Percentiles rank a stretch among this genome's conserved stretches.
Evolutionary conservation across 2,888 invertebrate species (phyloP).

Genomic region (Trachelus iudaicus): DNA sequence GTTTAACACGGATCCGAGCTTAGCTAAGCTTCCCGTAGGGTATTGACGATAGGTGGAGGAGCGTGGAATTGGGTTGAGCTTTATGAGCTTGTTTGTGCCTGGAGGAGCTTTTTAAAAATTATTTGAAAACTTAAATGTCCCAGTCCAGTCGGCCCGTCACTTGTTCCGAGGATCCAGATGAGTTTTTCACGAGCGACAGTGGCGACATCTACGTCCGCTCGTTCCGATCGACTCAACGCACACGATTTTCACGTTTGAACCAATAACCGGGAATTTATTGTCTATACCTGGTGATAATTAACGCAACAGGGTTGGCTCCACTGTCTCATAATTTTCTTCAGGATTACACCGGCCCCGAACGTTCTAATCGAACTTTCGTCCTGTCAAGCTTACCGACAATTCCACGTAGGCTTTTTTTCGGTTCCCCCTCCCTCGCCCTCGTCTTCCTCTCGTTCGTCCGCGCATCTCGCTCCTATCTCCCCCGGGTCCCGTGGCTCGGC

Average conservation of each 20-base stretch:
- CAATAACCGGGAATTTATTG: constrained; percentile 16
- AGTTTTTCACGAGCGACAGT: not conserved
- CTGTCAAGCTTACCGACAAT: not conserved
- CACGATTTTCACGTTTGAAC: constrained; percentile 30
- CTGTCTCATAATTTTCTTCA: not conserved
- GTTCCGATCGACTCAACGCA: constrained; percentile 32
- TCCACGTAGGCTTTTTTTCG: not conserved
- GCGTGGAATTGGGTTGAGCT: constrained; percentile 27
- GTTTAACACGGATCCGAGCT: not conserved
- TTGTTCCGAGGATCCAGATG: not conserved
- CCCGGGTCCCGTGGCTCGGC: not conserved
- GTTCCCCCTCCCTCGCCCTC: not conserved
- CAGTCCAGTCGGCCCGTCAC: not conserved
- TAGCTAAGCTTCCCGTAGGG: not conserved
- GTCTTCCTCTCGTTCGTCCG: constrained; percentile 1
- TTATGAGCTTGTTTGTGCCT: constrained; percentile 59
- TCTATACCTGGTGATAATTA: constrained; percentile 12
- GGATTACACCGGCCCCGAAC: not conserved
- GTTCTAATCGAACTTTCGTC: not conserved
- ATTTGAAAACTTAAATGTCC: constrained; percentile 49
- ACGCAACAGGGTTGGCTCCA: constrained; percentile 10
- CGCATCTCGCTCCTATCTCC: not conserved
- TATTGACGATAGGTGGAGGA: constrained; percentile 17
- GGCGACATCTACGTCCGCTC: constrained; percentile 32
- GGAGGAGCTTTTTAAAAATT: constrained; percentile 46